These are phyloP conservation scores for Malurus cyaneus DNA, from an alignment of 2,113 vertebrate genomes.

Conservation along the genomic window DNA sequence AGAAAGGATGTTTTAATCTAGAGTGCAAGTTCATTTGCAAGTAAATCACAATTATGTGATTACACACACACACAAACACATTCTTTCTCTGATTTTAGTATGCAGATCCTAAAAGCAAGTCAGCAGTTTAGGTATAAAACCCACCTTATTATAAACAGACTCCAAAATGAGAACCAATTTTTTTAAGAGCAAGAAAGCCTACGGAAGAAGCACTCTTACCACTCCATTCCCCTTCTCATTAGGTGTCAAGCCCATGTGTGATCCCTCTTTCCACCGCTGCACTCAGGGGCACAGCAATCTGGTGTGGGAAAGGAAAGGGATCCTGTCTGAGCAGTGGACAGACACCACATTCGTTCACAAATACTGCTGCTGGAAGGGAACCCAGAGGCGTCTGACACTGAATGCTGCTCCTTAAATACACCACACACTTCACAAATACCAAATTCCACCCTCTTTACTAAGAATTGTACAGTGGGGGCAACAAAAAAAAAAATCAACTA, in stretches of 20 bases:
- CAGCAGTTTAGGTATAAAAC: not conserved
- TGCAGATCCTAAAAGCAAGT: not conserved
- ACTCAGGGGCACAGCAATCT: not conserved
- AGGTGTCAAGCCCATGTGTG: not conserved
- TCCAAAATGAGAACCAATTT: not conserved
- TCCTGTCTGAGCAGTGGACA: fast-evolving
- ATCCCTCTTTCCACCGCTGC: not conserved
- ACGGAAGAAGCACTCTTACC: not conserved
- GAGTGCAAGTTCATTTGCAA: not conserved
- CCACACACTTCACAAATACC: not conserved
- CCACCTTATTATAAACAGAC: not conserved
- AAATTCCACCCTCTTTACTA: not conserved
- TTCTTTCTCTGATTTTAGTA: not conserved
- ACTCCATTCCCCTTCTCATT: not conserved
- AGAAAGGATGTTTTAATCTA: not conserved
- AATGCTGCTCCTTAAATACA: not conserved
- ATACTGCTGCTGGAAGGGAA: not conserved
- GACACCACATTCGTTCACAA: not conserved
- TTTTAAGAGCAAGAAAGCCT: not conserved
- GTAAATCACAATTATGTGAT: not conserved
- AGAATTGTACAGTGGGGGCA: not conserved
- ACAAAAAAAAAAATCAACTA: not conserved
- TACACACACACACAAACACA: not conserved
- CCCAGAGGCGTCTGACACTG: not conserved
- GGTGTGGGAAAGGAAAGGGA: fast-evolving